phyloP scores from a whole-genome alignment of 1,140 invertebrate species.

The Cephus cinctus region DNA sequence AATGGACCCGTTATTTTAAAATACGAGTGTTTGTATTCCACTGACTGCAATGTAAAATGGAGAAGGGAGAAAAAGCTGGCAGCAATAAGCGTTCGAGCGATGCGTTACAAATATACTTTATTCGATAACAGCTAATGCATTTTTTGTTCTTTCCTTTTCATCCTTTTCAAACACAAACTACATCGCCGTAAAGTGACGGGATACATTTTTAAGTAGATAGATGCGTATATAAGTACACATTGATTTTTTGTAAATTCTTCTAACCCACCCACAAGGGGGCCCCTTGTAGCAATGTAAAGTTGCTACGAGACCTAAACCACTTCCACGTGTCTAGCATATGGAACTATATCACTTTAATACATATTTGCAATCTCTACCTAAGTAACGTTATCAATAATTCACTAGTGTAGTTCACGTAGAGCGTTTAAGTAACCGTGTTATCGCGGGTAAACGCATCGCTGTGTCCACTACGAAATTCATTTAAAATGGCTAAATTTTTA shows the following conservation, averaged over 20 bases:
- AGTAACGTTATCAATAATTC: constrained; percentile 3
- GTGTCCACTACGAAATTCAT: background rate
- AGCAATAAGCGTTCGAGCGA: constrained; percentile 25
- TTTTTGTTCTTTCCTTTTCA: constrained; percentile 1
- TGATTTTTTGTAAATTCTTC: constrained; percentile 21
- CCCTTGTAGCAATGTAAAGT: no score
- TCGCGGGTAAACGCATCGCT: background rate
- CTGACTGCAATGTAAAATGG: constrained; percentile 15
- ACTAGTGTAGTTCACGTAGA: constrained; percentile 7
- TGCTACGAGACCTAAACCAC: constrained; percentile 11
- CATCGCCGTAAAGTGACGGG: background rate
- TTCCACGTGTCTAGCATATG: constrained; percentile 20
- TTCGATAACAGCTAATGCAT: constrained; percentile 26
- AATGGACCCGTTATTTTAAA: constrained; percentile 24
- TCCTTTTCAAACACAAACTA: background rate
- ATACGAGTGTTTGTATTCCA: constrained; percentile 25
- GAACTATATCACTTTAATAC: constrained; percentile 5
- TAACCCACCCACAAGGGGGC: no score
- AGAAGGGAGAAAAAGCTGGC: background rate
- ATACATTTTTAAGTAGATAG: constrained; percentile 25
- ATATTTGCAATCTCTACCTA: constrained; percentile 3
- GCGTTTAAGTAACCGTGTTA: no score
- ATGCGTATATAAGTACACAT: constrained; percentile 36
- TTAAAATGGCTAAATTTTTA: background rate
- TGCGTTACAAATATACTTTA: constrained; percentile 42